Conservation (phyloP, 2,888 invertebrate species). For the Caenorhabditis sp. region DNA sequence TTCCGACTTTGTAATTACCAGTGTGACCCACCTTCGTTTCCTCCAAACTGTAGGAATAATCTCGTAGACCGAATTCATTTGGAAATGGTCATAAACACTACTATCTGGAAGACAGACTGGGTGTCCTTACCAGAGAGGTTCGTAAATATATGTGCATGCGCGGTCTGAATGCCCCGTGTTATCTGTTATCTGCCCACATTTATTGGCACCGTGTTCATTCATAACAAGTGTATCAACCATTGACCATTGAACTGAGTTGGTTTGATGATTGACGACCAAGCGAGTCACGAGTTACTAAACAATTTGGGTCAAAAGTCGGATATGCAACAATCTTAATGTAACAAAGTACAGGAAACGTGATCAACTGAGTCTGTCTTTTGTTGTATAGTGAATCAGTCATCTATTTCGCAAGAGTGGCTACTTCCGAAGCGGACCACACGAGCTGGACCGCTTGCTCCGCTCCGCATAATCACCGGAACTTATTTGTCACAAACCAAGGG, state of each 20-base stretch:
- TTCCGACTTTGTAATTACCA: constrained; percentile 2
- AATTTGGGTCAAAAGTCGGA: constrained; percentile 35
- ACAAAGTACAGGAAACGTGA: constrained; percentile 54
- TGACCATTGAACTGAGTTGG: background rate
- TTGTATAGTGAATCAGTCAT: constrained; percentile 59
- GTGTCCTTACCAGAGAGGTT: constrained; percentile 11
- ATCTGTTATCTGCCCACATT: constrained; percentile 8
- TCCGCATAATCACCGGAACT: constrained; percentile 64
- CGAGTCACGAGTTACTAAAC: constrained; percentile 15
- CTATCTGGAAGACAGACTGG: background rate
- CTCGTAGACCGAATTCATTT: constrained; percentile 32
- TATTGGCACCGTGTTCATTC: background rate
- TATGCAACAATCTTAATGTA: constrained; percentile 11
- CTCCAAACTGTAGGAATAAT: constrained; percentile 27
- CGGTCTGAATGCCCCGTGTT: background rate
- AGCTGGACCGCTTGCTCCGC: constrained; percentile 34
- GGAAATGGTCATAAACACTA: background rate
- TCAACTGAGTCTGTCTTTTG: constrained; percentile 28
- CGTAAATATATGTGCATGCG: constrained; percentile 17
- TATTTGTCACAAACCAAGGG: constrained; percentile 66
- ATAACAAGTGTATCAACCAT: constrained; percentile 3
- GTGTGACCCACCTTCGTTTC: constrained; percentile 22
- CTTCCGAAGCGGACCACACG: constrained; percentile 51
- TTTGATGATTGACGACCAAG: constrained; percentile 27
- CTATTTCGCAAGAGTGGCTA: constrained; percentile 55